Evolutionary conservation across 1,140 invertebrate species (phyloP).

Genomic region (Saccostrea cuccullata): DNA sequence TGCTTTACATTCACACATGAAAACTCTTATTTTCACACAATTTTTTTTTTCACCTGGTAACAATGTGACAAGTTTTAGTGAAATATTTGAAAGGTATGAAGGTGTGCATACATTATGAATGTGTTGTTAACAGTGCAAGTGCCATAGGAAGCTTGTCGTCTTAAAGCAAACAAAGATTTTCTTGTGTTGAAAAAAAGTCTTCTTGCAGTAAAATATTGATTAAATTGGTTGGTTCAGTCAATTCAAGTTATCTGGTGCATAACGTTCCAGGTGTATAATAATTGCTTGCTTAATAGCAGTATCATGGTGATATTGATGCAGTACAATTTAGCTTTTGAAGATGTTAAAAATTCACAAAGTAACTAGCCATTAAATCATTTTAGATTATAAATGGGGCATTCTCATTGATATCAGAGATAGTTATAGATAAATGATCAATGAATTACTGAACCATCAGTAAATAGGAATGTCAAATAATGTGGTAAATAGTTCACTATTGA

Average conservation of each 20-base stretch:
- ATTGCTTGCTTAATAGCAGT: conserved; percentile 8
- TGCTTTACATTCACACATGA: neutral
- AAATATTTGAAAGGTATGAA: neutral
- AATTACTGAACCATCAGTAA: neutral
- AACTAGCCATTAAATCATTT: conserved; percentile 17
- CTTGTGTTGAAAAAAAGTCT: conserved; percentile 12
- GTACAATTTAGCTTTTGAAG: neutral
- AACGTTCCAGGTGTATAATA: conserved; percentile 19
- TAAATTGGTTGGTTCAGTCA: conserved; percentile 14
- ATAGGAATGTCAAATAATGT: neutral
- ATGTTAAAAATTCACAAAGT: conserved; percentile 29
- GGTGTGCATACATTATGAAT: neutral
- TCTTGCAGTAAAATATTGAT: conserved; percentile 18
- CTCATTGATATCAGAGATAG: neutral
- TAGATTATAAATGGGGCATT: neutral
- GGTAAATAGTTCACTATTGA: neutral
- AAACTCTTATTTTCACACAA: neutral
- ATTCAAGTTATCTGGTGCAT: conserved; percentile 18
- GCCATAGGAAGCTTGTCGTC: neutral
- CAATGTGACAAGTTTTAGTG: neutral
- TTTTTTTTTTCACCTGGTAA: neutral
- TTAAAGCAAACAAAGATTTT: conserved; percentile 19
- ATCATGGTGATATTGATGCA: neutral
- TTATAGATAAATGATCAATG: neutral
- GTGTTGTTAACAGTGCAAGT: conserved; percentile 5